Conservation (phyloP, 2,888 invertebrate genomes). For the Geophilus truncorum region DNA sequence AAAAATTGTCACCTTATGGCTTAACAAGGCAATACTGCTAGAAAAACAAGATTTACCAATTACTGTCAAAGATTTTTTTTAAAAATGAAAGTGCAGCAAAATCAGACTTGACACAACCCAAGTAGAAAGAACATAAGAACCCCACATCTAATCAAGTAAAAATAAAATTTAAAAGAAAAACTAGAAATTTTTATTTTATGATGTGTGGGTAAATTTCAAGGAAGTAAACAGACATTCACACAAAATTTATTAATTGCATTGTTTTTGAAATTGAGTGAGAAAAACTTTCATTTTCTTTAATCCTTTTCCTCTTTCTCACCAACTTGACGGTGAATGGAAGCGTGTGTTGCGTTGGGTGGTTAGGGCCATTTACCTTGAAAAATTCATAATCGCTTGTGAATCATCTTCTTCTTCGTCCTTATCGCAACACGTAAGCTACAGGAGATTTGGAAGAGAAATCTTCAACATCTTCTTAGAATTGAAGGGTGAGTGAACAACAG, state of each 20-base stretch:
- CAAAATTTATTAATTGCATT: not conserved
- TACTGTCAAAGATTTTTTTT: too few relatives aligned
- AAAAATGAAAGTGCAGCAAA: too few relatives aligned
- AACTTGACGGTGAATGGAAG: not conserved
- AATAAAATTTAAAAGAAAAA: too few relatives aligned
- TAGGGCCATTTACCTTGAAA: slow-evolving; percentile 7
- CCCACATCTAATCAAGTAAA: too few relatives aligned
- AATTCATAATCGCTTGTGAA: not conserved
- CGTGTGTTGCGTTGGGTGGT: not conserved
- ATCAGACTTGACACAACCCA: too few relatives aligned
- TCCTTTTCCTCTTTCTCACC: not conserved
- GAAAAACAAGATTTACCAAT: too few relatives aligned
- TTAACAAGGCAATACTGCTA: too few relatives aligned
- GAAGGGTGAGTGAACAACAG: not conserved
- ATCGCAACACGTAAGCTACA: not conserved
- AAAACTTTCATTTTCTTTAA: not conserved
- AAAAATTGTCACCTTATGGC: too few relatives aligned
- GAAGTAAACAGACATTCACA: too few relatives aligned
- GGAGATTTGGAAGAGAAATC: slow-evolving; percentile 3
- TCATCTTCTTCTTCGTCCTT: not conserved
- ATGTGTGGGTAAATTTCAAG: too few relatives aligned
- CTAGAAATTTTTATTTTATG: too few relatives aligned
- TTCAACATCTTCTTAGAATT: not conserved
- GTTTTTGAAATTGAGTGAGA: not conserved
- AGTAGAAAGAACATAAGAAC: too few relatives aligned